These are phyloP conservation scores for Drosophila kanekoi DNA, from an alignment of 2,888 invertebrate species.

Conservation along the genomic window DNA sequence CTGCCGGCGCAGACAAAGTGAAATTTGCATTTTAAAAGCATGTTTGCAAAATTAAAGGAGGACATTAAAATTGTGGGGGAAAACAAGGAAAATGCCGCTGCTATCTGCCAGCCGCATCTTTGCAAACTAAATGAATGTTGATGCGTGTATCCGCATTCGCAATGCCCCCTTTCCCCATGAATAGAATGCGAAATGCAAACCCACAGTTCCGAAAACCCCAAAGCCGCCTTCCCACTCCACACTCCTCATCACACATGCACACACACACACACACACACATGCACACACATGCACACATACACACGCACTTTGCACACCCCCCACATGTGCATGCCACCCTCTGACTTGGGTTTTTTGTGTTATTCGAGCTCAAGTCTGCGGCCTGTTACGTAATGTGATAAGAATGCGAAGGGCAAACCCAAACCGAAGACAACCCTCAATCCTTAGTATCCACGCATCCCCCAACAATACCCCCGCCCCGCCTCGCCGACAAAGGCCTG, in stretches of 20 bases:
- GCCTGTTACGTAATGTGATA: slow-evolving; percentile 78
- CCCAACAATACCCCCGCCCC: too few species aligned
- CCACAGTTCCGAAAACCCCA: slow-evolving; percentile 1
- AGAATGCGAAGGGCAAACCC: slow-evolving; percentile 51
- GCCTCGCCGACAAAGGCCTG: too few species aligned
- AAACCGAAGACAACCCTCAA: slow-evolving; percentile 27
- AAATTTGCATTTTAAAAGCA: slow-evolving; percentile 56
- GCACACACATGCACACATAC: not conserved
- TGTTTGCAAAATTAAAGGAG: slow-evolving; percentile 45
- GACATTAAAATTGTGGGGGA: slow-evolving; percentile 39
- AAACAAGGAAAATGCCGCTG: slow-evolving; percentile 41
- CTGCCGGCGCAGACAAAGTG: not conserved
- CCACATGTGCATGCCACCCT: slow-evolving; percentile 27
- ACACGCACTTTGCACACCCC: slow-evolving; percentile 3
- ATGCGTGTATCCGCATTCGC: slow-evolving; percentile 59
- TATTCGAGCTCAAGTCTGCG: slow-evolving; percentile 76
- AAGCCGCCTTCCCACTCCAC: not conserved
- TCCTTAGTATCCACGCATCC: slow-evolving; percentile 22
- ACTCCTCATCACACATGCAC: not conserved
- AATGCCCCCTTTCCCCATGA: slow-evolving; percentile 24
- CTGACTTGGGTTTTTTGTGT: slow-evolving; percentile 35
- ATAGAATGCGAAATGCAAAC: slow-evolving; percentile 20
- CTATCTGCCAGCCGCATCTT: slow-evolving; percentile 50
- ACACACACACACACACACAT: not conserved
- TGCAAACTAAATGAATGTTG: slow-evolving; percentile 55